Evolutionary conservation across 2,113 vertebrate species (phyloP).

Genomic region (Paramisgurnus dabryanus): DNA sequence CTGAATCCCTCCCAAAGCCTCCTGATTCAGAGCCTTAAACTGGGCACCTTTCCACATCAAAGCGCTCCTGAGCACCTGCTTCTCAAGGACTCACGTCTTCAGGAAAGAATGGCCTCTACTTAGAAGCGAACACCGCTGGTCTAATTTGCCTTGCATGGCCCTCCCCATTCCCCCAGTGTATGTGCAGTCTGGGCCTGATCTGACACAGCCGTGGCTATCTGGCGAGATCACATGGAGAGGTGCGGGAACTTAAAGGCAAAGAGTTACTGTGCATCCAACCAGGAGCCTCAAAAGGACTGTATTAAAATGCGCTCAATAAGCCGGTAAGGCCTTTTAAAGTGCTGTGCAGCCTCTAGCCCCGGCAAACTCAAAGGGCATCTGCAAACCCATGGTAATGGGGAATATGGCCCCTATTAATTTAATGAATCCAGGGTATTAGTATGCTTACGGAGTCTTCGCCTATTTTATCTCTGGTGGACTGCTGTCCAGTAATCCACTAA

Average conservation of each 20-base stretch:
- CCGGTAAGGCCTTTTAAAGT: conserved; percentile 78
- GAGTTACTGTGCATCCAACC: conserved; percentile 74
- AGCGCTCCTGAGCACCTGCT: conserved; percentile 59
- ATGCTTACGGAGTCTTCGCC: conserved; percentile 70
- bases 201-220: conserved; percentile 68
- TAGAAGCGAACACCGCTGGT: conserved; percentile 72
- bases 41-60: conserved; percentile 74
- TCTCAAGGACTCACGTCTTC: conserved; percentile 73
- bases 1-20: conserved; percentile 63
- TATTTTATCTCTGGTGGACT: conserved; percentile 64
- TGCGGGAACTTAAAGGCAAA: conserved; percentile 73
- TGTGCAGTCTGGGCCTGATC: conserved; percentile 61
- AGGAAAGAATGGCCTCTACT: conserved; percentile 76
- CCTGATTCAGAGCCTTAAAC: conserved; percentile 65
- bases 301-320: conserved; percentile 78
- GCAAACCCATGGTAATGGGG: conserved; percentile 66
- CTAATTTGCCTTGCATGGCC: conserved; percentile 69
- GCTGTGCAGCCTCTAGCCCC: conserved; percentile 70
- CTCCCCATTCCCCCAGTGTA: conserved; percentile 58
- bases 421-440: conserved; percentile 79
- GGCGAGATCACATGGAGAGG: conserved; percentile 73
- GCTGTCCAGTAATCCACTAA: conserved; percentile 68
- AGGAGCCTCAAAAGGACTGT: conserved; percentile 75
- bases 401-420: conserved; percentile 78
- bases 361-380: conserved; percentile 78